These are phyloP conservation scores for Gerris buenoi DNA, from an alignment of 1,140 invertebrate genomes.

Conservation along the genomic window DNA sequence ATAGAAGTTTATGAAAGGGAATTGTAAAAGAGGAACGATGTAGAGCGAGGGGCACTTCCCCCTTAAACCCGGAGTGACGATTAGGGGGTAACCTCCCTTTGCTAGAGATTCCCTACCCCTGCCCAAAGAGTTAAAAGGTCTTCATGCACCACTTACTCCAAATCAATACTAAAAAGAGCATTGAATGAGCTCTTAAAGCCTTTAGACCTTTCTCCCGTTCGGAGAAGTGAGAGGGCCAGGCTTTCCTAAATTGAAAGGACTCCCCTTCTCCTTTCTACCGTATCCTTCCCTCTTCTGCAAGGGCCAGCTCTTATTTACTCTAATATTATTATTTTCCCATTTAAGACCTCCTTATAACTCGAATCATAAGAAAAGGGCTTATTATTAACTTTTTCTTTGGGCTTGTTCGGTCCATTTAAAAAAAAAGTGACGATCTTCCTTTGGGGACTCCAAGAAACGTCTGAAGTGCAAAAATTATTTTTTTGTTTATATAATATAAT, in stretches of 20 bases:
- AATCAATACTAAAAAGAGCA: not conserved
- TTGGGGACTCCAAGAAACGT: too few species aligned
- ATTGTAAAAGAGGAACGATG: not conserved
- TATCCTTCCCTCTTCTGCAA: not conserved
- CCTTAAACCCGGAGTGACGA: not conserved
- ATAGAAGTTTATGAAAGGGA: not conserved
- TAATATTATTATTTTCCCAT: not conserved
- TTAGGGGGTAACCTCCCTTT: not conserved
- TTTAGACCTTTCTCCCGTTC: not conserved
- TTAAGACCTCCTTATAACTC: not conserved
- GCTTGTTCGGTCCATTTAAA: too few species aligned
- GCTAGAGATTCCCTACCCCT: not conserved
- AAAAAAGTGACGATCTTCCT: too few species aligned
- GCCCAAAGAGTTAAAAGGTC: not conserved
- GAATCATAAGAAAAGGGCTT: too few species aligned
- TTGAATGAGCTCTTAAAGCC: not conserved
- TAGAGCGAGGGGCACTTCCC: too few species aligned
- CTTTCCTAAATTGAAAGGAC: not conserved
- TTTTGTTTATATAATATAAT: too few species aligned
- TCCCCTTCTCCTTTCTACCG: not conserved
- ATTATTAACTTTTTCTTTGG: too few species aligned
- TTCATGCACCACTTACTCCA: not conserved
- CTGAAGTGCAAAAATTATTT: too few species aligned
- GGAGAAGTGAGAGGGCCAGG: not conserved
- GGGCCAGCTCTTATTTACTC: not conserved